Evolutionary conservation across 2,113 vertebrate species (phyloP).

Genomic region (Cepphus grylle): DNA sequence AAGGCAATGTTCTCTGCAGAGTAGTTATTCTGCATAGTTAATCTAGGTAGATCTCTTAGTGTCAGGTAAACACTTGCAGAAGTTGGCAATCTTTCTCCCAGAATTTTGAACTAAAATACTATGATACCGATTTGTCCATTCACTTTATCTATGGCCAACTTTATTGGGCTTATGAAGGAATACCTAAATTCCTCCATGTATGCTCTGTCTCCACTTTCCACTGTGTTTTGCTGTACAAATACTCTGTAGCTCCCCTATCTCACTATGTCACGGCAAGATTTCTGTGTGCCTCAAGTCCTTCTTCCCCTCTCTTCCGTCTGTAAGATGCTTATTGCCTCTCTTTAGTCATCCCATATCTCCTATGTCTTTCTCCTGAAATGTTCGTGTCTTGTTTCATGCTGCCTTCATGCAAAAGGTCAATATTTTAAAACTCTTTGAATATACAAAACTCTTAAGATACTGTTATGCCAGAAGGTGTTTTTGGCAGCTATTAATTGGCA

Average conservation of each 20-base stretch:
- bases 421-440: background rate
- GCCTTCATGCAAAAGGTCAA: background rate
- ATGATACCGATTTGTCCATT: background rate
- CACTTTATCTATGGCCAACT: background rate
- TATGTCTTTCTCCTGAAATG: background rate
- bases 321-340: background rate
- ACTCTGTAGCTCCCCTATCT: background rate
- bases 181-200: background rate
- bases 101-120: background rate
- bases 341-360: background rate
- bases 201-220: accelerated
- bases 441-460: background rate
- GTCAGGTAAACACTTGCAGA: background rate
- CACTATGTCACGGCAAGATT: background rate
- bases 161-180: background rate
- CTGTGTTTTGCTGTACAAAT: background rate
- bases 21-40: background rate
- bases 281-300: background rate
- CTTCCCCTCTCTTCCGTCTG: background rate
- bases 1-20: background rate
- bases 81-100: background rate
- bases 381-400: background rate
- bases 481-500: background rate
- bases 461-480: background rate
- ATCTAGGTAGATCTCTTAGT: background rate